These are phyloP conservation scores for Glaucomys volans DNA, from an alignment of 2,113 vertebrate species.

Conservation along the genomic window DNA sequence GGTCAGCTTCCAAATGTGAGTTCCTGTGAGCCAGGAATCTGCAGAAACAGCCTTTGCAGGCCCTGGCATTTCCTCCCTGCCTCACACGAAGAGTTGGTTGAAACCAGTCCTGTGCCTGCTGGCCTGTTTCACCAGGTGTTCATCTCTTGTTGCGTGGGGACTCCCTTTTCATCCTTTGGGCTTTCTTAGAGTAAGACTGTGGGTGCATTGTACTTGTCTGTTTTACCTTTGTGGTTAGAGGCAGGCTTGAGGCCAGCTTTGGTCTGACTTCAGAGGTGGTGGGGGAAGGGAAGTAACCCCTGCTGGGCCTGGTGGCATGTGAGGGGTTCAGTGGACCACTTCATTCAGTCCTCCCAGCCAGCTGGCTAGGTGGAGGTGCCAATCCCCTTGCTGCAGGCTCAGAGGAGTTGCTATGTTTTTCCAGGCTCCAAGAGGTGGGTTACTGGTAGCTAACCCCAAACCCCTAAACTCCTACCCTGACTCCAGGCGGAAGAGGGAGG, in stretches of 20 bases:
- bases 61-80: not conserved
- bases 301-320: fast-evolving
- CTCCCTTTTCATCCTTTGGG: not conserved
- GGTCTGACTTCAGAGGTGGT: not conserved
- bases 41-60: not conserved
- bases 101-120: not conserved
- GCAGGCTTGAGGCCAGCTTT: not conserved
- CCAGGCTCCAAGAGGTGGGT: not conserved
- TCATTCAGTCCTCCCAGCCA: not conserved
- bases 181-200: not conserved
- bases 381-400: not conserved
- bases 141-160: not conserved
- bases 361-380: fast-evolving
- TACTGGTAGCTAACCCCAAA: not conserved
- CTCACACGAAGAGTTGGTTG: not conserved
- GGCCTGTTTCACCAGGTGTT: not conserved
- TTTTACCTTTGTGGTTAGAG: not conserved
- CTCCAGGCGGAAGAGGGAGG: not conserved
- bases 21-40: not conserved
- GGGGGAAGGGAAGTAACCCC: not conserved
- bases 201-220: fast-evolving
- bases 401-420: not conserved
- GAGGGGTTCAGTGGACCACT: not conserved
- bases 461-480: not conserved
- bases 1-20: not conserved